phyloP scores from a whole-genome alignment of 2,797 vertebrate genomes.

The Rhynchonycteris naso region DNA sequence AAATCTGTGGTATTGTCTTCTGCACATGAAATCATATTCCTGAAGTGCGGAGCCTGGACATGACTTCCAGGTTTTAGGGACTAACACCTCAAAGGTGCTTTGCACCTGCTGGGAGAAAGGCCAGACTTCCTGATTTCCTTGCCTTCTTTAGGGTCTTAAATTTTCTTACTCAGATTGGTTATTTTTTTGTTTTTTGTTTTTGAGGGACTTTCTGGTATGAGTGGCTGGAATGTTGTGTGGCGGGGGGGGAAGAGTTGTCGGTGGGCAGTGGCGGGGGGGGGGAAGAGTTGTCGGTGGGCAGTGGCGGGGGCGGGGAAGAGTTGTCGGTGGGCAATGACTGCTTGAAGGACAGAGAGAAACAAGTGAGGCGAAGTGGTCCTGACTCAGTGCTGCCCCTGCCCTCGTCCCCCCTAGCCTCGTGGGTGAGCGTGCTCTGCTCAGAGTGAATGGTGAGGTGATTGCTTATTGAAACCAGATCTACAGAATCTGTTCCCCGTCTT shows the following conservation, averaged over 20 bases:
- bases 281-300: too few species aligned
- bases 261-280: neutral
- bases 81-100: neutral
- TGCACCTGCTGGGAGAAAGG: neutral
- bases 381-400: rapidly evolving
- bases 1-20: neutral
- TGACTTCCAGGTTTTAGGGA: neutral
- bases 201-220: neutral
- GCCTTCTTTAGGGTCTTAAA: neutral
- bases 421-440: neutral
- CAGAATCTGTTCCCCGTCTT: neutral
- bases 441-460: rapidly evolving
- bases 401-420: rapidly evolving
- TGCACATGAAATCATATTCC: neutral
- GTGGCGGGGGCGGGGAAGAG: neutral
- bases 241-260: neutral
- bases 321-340: neutral
- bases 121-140: neutral
- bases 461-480: neutral
- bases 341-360: neutral
- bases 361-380: neutral
- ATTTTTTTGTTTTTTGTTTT: neutral
- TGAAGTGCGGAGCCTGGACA: neutral
- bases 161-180: neutral
- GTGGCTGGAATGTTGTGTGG: neutral